Percentiles rank a stretch among this genome's conserved stretches.
Evolutionary conservation across 1,140 invertebrate genomes (phyloP).

Genomic region (Anagrus nilaparvatae): DNA sequence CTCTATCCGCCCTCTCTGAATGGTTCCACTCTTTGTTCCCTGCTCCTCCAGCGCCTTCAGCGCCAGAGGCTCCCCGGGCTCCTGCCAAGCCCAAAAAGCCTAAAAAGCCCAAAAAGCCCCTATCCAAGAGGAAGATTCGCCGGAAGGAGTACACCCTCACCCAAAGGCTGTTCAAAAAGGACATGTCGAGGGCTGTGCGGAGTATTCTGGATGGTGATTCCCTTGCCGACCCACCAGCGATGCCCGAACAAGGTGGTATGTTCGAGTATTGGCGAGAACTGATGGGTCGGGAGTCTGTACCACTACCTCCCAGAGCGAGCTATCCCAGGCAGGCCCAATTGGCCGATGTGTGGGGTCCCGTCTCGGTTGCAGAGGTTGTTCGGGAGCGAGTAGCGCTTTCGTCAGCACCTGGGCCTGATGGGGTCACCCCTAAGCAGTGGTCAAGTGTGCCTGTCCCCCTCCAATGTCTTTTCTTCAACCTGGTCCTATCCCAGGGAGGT

Average conservation of each 20-base stretch:
- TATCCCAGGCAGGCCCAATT: too few relatives aligned
- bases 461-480: neutral
- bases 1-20: too few relatives aligned
- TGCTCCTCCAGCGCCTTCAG: too few relatives aligned
- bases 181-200: too few relatives aligned
- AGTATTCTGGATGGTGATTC: neutral
- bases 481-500: slow-evolving; percentile 8
- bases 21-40: too few relatives aligned
- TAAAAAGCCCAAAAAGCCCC: neutral
- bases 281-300: neutral
- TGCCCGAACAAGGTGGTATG: too few relatives aligned
- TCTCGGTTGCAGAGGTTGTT: neutral
- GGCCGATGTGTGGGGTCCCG: slow-evolving; percentile 2
- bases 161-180: neutral
- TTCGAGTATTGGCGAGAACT: too few relatives aligned
- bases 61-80: too few relatives aligned
- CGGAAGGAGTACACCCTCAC: neutral
- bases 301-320: neutral
- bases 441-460: neutral
- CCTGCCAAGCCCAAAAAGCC: too few relatives aligned
- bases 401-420: slow-evolving; percentile 13
- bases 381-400: neutral
- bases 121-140: neutral
- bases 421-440: slow-evolving; percentile 7
- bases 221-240: too few relatives aligned